Base-by-base conservation (phyloP, 2,797 vertebrate genomes). In the Coluber constrictor region DNA sequence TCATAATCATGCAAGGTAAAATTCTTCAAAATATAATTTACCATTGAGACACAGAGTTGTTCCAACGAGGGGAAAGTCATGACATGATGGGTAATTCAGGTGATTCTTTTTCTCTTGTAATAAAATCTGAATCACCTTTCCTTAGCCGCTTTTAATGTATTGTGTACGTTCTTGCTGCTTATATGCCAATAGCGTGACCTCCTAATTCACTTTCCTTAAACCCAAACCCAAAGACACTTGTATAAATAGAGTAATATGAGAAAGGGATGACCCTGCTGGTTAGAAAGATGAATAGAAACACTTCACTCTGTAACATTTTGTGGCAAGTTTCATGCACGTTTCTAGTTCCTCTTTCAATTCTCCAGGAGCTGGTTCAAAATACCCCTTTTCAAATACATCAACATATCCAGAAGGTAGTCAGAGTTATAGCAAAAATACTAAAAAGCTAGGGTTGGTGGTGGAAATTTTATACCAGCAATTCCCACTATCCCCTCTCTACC, bases 1-100 rank as follows among this genome's bases (percentile, higher is more conserved):
- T 97, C 93, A 97, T 99, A 63, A 98, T 99, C 96, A 97, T 99
- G 91, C 99, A 99, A 98, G 99, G 99, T 99, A 96, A 98, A 95
- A 47, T 91, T 86, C 79, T 74, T 57, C 70, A 70, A 90, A 60
- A 2, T 93, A 47, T 43, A 83, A 3, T 93, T 93, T 27, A 0
- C 20, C 0, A 93, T 3, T 32, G 92, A 55, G 47, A 87, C 11
- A n/a, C 88, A 86, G 2, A 0, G 32, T 70, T 54, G 18, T 93
- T 93, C 92, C 32, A 79, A 2, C 32, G 92, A 89, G 32, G 32
- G 88, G 18, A 18, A 47, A 92, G 9, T 57, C 63, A 37, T 47
- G 27, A 18, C 12, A 74, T 57, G 56, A 43, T 63, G 29, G 2
- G 18, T 87, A 51, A 11, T 32, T 18, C 47, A 32, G 61, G 29